Base-by-base conservation (phyloP, 2,888 invertebrate genomes). In the Sphaerophoria taeniata region DNA sequence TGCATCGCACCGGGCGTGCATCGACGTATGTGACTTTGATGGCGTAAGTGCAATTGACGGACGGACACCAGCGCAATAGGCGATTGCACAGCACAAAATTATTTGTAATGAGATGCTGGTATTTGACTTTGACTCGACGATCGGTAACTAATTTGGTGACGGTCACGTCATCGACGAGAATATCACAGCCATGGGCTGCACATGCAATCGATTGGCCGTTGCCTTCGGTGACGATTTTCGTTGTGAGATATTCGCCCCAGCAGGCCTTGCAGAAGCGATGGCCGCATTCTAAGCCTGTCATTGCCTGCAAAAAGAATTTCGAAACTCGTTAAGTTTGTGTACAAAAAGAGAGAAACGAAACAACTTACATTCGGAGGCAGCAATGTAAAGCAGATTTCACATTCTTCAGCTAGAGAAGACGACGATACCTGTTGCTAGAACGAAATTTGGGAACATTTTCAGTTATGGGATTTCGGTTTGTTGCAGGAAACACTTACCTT, bases 31-130 rank as follows among this genome's bases (percentile, higher is more conserved):
- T 95, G 87, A 97, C 97, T 92, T 97, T 97, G 88, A 98, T 95
- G 31, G 98, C 99, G 92, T 98, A 97, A 90, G 96, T 98, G 93
- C 99, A 99, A 93, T 99, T 98, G 43, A 98, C 97, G 71, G 97
- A 98, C 88, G 99, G 99, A 92, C 99, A 99, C 99, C 99, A 99
- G 90, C 98, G 95, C 90, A 99, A 93, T 90, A 98, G 93, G 88
- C 98, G 95, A 93, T 99, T 99, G 93, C 98, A 99, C 97, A 98
- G 98, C 87, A 99, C 98, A 93, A 98, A 99, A 93, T 98, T 98
- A 93, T 99, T 99, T 85, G 98, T 98, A 90, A 99, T 98, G 89
- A 99, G 94, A 93, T 98, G 98, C 92, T 98, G 98, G 93, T 99
- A 99, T 93, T 98, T 97, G 89, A 97, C 94, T 92, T 96, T 96